Conservation (phyloP, 1,140 invertebrate genomes). For the Heliconius eleuchia region DNA sequence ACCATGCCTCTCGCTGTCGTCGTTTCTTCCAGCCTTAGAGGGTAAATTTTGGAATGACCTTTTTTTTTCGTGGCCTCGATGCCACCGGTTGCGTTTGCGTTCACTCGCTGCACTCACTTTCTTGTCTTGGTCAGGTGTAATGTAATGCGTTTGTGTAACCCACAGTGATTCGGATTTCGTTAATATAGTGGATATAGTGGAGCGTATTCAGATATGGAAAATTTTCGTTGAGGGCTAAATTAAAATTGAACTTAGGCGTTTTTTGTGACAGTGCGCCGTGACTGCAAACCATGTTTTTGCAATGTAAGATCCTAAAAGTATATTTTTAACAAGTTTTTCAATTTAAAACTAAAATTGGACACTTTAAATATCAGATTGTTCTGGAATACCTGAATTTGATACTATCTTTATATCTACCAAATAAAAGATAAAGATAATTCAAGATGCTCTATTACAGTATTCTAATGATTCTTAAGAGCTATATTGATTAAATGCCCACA, state of each 20-base stretch:
- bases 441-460: not conserved
- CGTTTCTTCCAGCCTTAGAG: conserved; percentile 74
- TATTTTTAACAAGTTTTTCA: not conserved
- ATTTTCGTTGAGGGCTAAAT: not conserved
- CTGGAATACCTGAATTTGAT: too few species aligned
- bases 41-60: conserved; percentile 69
- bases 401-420: too few species aligned
- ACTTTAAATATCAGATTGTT: too few species aligned
- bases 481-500: conserved; percentile 37
- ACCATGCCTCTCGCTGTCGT: conserved; percentile 72
- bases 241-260: not conserved
- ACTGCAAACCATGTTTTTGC: conserved; percentile 10
- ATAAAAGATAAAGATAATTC: not conserved
- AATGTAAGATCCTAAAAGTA: not conserved
- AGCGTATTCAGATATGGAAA: conserved; percentile 15
- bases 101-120: conserved; percentile 74
- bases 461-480: not conserved
- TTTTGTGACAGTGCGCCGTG: not conserved
- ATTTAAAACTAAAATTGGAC: not conserved
- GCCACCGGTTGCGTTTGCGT: conserved; percentile 73
- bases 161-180: conserved; percentile 52
- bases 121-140: conserved; percentile 75
- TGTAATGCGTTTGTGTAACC: conserved; percentile 66
- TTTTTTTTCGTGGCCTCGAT: conserved; percentile 66
- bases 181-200: conserved; percentile 32